Evolutionary conservation across 2,797 vertebrate genomes (phyloP).

Genomic region (Scomberomorus guttatus): DNA sequence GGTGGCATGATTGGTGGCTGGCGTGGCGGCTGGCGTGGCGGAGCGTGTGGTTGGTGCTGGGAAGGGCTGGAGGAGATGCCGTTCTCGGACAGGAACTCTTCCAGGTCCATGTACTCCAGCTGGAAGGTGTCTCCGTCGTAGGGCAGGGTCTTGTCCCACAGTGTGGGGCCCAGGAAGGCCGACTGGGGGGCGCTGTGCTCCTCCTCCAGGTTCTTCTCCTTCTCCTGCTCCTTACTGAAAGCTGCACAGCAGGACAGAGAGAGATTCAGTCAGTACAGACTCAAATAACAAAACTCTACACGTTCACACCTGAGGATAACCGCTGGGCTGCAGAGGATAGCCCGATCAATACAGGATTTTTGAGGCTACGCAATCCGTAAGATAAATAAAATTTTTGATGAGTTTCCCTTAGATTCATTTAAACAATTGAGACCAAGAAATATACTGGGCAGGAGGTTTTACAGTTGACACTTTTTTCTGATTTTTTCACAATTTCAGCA

Average conservation of each 20-base stretch:
- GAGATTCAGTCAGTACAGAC: not conserved
- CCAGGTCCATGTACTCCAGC: constrained; percentile 98
- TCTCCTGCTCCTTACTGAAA: constrained; percentile 87
- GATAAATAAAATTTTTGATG: too few relatives aligned
- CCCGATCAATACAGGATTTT: too few relatives aligned
- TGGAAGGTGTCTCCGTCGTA: constrained; percentile 95
- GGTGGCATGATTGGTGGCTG: constrained; percentile 52
- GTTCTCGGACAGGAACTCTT: constrained; percentile 95
- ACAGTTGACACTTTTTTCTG: too few relatives aligned
- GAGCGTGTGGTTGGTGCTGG: constrained; percentile 79
- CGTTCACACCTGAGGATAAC: too few relatives aligned
- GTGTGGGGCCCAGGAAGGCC: constrained; percentile 94
- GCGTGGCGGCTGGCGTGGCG: constrained; percentile 66
- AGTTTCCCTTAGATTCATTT: too few relatives aligned
- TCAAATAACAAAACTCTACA: too few relatives aligned
- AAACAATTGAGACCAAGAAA: too few relatives aligned
- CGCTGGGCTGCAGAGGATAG: too few relatives aligned
- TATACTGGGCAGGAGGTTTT: too few relatives aligned
- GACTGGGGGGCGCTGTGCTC: constrained; percentile 89
- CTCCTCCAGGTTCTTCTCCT: constrained; percentile 94
- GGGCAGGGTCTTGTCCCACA: constrained; percentile 97
- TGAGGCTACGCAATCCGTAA: too few relatives aligned
- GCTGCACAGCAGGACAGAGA: constrained; percentile 72
- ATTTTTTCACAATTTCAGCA: too few relatives aligned
- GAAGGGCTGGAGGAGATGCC: constrained; percentile 91